Conservation (phyloP, 2,113 vertebrate species). For the Pseudorasbora parva region DNA sequence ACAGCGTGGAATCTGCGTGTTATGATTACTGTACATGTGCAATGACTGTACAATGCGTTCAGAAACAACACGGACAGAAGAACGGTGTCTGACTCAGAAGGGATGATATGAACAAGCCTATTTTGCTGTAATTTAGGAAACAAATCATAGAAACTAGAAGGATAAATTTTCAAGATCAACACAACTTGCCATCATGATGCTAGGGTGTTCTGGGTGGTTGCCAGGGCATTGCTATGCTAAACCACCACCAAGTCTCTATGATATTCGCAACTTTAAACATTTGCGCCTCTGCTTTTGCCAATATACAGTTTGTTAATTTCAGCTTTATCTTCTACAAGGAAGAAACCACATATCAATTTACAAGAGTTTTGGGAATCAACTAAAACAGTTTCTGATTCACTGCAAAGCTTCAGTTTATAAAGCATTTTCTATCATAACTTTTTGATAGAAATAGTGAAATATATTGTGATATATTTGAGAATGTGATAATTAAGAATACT, state of each 20-base stretch:
- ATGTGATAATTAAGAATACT: not conserved
- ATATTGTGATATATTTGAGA: not conserved
- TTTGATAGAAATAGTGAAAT: too few relatives aligned
- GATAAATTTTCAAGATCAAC: not conserved
- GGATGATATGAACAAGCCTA: not conserved
- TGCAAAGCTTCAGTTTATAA: too few relatives aligned
- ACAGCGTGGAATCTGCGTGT: slow-evolving; percentile 2
- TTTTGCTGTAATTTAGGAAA: not conserved
- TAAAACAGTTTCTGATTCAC: too few relatives aligned
- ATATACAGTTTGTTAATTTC: not conserved
- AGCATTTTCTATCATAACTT: too few relatives aligned
- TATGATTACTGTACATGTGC: slow-evolving; percentile 2
- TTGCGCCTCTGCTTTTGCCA: not conserved
- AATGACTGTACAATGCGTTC: slow-evolving; percentile 15
- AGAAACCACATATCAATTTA: not conserved
- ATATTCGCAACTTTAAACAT: not conserved
- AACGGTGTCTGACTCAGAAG: not conserved
- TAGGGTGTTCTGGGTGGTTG: not conserved
- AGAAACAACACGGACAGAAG: not conserved
- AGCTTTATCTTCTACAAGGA: not conserved
- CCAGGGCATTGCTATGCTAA: not conserved
- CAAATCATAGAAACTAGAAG: not conserved
- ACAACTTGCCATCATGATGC: not conserved
- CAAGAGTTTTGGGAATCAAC: too few relatives aligned
- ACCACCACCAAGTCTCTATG: not conserved